A percentile compares a stretch with the other conserved stretches of the same genome.
Conservation (phyloP, 2,888 invertebrate species). For the Ditula angustiorana region DNA sequence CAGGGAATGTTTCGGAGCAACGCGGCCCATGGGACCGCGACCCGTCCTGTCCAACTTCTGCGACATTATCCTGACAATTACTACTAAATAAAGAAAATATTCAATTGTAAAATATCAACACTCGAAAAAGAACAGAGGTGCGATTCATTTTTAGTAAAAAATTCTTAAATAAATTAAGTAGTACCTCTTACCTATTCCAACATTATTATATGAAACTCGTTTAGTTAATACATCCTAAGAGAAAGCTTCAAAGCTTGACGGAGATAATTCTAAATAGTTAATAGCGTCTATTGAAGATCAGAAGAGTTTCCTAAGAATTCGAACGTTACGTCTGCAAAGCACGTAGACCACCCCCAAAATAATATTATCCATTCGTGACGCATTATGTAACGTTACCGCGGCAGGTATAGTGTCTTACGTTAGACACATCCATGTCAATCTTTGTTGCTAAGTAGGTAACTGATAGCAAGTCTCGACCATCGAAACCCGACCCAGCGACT, state of each 20-base stretch:
- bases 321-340: not conserved
- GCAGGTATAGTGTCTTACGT: not conserved
- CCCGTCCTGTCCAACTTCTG: not conserved
- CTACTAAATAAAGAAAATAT: too few relatives aligned
- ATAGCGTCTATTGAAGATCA: not conserved
- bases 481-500: not conserved
- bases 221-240: not conserved
- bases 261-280: not conserved
- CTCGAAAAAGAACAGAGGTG: not conserved
- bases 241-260: not conserved
- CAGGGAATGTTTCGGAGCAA: not conserved
- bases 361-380: not conserved
- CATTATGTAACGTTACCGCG: not conserved
- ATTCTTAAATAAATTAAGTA: not conserved
- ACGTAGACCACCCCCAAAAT: not conserved
- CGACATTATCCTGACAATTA: not conserved
- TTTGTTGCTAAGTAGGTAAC: not conserved
- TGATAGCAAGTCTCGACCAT: not conserved
- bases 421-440: not conserved
- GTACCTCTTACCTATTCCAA: not conserved
- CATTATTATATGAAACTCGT: not conserved
- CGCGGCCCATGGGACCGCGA: not conserved
- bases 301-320: not conserved
- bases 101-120: too few relatives aligned
- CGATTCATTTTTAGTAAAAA: not conserved